A percentile compares a stretch with the other conserved stretches of the same genome.
Evolutionary conservation across 2,797 vertebrate genomes (phyloP).

Genomic region (Gastrophryne carolinensis): DNA sequence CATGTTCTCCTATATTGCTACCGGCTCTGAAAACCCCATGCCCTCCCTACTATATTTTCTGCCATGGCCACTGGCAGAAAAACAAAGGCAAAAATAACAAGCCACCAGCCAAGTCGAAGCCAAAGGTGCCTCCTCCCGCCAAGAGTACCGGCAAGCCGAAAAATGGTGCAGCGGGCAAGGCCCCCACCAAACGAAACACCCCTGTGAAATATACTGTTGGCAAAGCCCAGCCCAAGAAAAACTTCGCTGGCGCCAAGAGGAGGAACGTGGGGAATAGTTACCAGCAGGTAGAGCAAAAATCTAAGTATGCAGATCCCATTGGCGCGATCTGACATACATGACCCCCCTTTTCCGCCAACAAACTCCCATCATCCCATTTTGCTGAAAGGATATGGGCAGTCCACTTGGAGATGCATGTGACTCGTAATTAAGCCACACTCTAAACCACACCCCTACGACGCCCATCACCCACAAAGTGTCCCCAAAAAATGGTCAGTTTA

Average conservation of each 20-base stretch:
- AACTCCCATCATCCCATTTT: slow-evolving; percentile 2
- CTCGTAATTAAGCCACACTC: no score
- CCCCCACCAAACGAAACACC: slow-evolving; percentile 54
- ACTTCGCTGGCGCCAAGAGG: slow-evolving; percentile 59
- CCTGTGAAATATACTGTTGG: slow-evolving; percentile 47
- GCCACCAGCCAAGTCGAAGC: slow-evolving; percentile 61
- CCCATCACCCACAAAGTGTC: no score
- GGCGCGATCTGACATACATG: slow-evolving; percentile 59
- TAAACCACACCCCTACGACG: no score
- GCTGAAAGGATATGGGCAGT: slow-evolving; percentile 8
- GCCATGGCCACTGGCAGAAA: slow-evolving; percentile 55
- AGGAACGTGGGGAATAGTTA: slow-evolving; percentile 76
- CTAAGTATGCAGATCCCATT: slow-evolving; percentile 65
- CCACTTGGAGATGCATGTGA: slow-evolving; percentile 21
- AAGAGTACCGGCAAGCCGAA: slow-evolving; percentile 62
- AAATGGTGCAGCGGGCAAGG: slow-evolving; percentile 60
- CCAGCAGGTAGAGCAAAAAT: slow-evolving; percentile 83
- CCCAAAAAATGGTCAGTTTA: no score
- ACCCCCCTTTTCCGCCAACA: slow-evolving; percentile 3
- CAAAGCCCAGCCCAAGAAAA: slow-evolving; percentile 50
- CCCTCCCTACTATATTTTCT: not conserved
- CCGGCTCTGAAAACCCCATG: slow-evolving; percentile 17
- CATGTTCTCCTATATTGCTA: slow-evolving; percentile 9
- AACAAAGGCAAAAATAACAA: slow-evolving; percentile 62
- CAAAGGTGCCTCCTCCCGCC: slow-evolving; percentile 56